These are phyloP conservation scores for Urocolius indicus DNA, from an alignment of 2,113 vertebrate genomes.

Conservation along the genomic window DNA sequence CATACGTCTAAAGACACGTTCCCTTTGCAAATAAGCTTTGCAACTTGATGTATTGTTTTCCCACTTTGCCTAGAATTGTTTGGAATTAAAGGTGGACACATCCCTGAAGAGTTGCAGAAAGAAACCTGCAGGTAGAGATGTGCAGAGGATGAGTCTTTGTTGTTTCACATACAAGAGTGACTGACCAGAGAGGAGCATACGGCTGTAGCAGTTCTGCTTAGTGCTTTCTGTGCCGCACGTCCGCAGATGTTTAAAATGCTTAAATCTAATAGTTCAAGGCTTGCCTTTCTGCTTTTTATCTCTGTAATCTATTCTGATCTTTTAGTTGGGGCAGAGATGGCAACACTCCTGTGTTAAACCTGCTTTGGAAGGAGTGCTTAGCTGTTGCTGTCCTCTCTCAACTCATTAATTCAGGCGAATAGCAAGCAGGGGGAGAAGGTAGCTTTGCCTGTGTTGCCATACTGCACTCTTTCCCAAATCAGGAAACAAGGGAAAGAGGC, in stretches of 20 bases:
- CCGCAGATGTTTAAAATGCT: not conserved
- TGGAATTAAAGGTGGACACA: not conserved
- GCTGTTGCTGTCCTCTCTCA: not conserved
- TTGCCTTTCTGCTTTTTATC: not conserved
- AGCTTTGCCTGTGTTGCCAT: not conserved
- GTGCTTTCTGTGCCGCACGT: not conserved
- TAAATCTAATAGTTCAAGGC: not conserved
- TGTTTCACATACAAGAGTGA: not conserved
- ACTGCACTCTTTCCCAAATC: not conserved
- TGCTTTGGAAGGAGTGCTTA: not conserved
- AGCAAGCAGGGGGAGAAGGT: not conserved
- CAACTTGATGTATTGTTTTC: not conserved
- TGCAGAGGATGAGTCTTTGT: not conserved
- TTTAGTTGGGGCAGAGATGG: not conserved
- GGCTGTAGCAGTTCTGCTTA: not conserved
- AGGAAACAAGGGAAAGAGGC: constrained; percentile 29
- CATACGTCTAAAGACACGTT: not conserved
- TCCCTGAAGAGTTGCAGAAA: not conserved
- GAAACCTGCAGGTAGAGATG: not conserved
- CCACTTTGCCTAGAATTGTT: not conserved
- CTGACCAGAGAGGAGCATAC: not conserved
- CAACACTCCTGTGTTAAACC: not conserved
- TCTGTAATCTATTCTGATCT: constrained; percentile 1
- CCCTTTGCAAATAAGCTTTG: not conserved
- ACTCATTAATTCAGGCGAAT: constrained; percentile 15